These are phyloP conservation scores for Lepidostoma basale DNA, from an alignment of 1,140 invertebrate species.

Conservation along the genomic window DNA sequence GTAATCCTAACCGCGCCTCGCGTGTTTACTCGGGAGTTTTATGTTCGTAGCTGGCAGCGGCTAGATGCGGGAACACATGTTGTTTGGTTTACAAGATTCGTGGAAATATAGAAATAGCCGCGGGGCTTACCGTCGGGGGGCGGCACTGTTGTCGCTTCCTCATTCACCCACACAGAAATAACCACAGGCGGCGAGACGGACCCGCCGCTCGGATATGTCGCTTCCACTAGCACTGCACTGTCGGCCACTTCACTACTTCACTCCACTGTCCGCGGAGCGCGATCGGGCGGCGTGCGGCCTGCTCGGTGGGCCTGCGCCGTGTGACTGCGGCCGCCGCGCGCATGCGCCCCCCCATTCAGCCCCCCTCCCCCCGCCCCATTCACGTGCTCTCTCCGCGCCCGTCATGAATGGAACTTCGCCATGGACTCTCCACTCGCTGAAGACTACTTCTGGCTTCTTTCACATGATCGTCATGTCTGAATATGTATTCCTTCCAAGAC, in stretches of 20 bases:
- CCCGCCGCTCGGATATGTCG: slow-evolving; percentile 5
- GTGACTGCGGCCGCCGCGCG: slow-evolving; percentile 34
- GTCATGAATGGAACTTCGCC: no score
- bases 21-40: no score
- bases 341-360: slow-evolving; percentile 22
- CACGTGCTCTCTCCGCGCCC: slow-evolving; percentile 34
- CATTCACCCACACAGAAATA: slow-evolving; percentile 31
- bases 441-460: no score
- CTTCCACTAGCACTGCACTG: slow-evolving; percentile 8
- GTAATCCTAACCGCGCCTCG: not conserved
- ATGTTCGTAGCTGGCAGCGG: no score
- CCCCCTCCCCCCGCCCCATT: slow-evolving; percentile 40
- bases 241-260: not conserved
- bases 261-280: not conserved
- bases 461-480: no score
- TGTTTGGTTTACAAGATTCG: slow-evolving; percentile 26
- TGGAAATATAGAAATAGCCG: slow-evolving; percentile 27
- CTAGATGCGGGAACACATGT: slow-evolving; percentile 31
- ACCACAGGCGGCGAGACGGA: slow-evolving; percentile 19
- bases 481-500: no score
- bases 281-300: slow-evolving; percentile 38
- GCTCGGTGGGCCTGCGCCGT: slow-evolving; percentile 30
- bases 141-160: slow-evolving; percentile 26
- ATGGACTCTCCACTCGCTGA: no score
- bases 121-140: slow-evolving; percentile 23